These are phyloP conservation scores for Leucania comma DNA, from an alignment of 2,888 invertebrate species.

Conservation along the genomic window DNA sequence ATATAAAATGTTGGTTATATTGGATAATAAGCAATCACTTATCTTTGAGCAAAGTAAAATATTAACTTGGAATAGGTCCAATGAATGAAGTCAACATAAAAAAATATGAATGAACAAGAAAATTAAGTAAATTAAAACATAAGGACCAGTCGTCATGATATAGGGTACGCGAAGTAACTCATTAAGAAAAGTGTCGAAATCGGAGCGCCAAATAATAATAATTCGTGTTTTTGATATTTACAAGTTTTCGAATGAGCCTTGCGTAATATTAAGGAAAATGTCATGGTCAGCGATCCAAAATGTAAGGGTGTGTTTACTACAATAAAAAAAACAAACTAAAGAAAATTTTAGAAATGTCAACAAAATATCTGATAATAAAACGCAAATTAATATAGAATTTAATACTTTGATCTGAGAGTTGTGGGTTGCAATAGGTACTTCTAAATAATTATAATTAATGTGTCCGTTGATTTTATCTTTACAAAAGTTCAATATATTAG, in stretches of 20 bases:
- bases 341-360: background rate
- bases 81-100: slow-evolving; percentile 29
- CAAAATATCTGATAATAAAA: background rate
- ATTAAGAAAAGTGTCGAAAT: slow-evolving; percentile 81
- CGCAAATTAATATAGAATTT: background rate
- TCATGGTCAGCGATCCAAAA: slow-evolving; percentile 82
- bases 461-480: slow-evolving; percentile 54
- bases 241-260: slow-evolving; percentile 77
- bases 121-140: slow-evolving; percentile 62
- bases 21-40: background rate
- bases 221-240: slow-evolving; percentile 77
- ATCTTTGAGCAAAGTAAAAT: background rate
- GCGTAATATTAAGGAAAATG: slow-evolving; percentile 80
- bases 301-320: slow-evolving; percentile 73
- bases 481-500: slow-evolving; percentile 55
- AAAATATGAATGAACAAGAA: slow-evolving; percentile 54
- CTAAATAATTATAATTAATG: slow-evolving; percentile 50
- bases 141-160: slow-evolving; percentile 55
- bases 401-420: background rate
- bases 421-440: slow-evolving; percentile 13
- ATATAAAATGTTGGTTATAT: too few relatives aligned
- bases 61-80: background rate
- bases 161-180: slow-evolving; percentile 53
- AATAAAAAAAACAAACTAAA: background rate
- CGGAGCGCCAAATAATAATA: slow-evolving; percentile 76